These are phyloP conservation scores for Tetranychus piercei DNA, from an alignment of 2,888 invertebrate species.

Conservation along the genomic window DNA sequence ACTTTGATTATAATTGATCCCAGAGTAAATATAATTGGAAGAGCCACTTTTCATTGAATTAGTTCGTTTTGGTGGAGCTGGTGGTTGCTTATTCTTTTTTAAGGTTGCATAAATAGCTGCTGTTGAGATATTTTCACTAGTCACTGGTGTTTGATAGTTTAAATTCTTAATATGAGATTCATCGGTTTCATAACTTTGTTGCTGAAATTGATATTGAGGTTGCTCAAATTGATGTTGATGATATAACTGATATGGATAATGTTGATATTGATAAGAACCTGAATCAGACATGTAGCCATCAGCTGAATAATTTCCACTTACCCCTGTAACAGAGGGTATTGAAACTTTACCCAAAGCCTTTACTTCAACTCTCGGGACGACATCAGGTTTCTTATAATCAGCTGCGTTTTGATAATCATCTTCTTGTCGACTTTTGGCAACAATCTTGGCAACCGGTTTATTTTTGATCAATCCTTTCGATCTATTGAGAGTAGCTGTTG, in stretches of 20 bases:
- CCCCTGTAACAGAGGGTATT: not conserved
- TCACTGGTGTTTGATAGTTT: not conserved
- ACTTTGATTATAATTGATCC: not conserved
- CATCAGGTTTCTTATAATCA: not conserved
- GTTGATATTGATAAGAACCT: slow-evolving; percentile 2
- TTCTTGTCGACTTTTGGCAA: slow-evolving; percentile 24
- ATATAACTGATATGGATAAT: not conserved
- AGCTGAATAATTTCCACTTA: no score
- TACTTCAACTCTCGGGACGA: not conserved
- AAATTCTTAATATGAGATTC: not conserved
- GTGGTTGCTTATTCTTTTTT: slow-evolving; percentile 34
- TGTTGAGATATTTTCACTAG: slow-evolving; percentile 11
- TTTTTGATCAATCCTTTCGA: slow-evolving; percentile 62
- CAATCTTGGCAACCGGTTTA: slow-evolving; percentile 56
- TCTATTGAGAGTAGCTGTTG: slow-evolving; percentile 56
- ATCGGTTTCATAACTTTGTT: not conserved
- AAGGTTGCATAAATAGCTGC: slow-evolving; percentile 27
- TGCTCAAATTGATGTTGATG: slow-evolving; percentile 12
- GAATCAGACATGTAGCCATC: not conserved
- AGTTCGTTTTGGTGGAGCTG: slow-evolving; percentile 38
- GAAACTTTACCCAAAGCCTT: not conserved
- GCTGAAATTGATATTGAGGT: not conserved
- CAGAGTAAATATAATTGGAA: slow-evolving; percentile 2
- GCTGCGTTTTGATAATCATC: slow-evolving; percentile 13
- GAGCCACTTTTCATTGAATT: slow-evolving; percentile 31